Conservation (phyloP, 2,888 invertebrate species). For the Aleiodes testaceus region DNA sequence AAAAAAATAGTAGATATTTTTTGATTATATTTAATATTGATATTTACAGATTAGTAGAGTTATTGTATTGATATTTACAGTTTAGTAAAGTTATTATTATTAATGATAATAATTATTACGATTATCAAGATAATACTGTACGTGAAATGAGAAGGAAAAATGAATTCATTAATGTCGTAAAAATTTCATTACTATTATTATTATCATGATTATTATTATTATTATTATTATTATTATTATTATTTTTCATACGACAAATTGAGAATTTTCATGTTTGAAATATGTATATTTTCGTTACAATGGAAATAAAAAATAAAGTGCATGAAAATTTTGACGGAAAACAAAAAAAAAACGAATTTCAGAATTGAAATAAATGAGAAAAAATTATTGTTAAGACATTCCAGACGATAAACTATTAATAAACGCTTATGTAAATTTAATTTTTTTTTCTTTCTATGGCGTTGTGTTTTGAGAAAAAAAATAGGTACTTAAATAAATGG, state of each 20-base stretch:
- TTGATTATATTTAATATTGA: conserved; percentile 70
- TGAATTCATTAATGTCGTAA: background rate
- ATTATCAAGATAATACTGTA: conserved; percentile 1
- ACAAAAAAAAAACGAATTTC: background rate
- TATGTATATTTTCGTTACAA: conserved; percentile 26
- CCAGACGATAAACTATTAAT: background rate
- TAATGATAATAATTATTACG: conserved; percentile 8
- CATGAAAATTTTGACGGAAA: conserved; percentile 5
- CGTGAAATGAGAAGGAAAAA: background rate
- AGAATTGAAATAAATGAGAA: background rate
- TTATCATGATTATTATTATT: background rate
- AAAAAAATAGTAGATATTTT: conserved; percentile 65
- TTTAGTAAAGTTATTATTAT: conserved; percentile 62
- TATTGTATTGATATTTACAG: conserved; percentile 64
- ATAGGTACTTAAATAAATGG: conserved; percentile 29
- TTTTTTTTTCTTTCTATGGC: conserved; percentile 4
- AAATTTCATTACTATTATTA: too few species aligned
- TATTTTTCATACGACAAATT: background rate
- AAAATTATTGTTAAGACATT: conserved; percentile 18
- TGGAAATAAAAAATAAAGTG: background rate
- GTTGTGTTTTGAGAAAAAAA: conserved; percentile 6
- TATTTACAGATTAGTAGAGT: conserved; percentile 68
- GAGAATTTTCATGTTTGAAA: conserved; percentile 1
- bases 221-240: background rate
- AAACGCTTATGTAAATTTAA: conserved; percentile 18